Base-by-base conservation (phyloP, 1,140 invertebrate species). In the Diabrotica virgifera region DNA sequence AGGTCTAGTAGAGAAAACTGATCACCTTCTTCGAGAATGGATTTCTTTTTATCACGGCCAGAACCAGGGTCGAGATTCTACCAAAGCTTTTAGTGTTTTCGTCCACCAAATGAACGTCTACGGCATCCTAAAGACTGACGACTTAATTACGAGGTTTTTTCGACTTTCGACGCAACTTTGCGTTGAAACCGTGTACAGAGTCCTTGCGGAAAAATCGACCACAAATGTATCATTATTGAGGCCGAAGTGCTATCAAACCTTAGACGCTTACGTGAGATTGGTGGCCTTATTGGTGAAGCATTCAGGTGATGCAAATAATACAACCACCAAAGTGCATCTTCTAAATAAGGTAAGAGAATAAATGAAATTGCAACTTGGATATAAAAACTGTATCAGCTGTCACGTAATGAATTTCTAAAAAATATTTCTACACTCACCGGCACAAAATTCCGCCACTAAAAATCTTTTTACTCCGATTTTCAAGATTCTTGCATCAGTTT, bases 271-370 rank as follows among this genome's bases (percentile, higher is more conserved):
- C 79, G 95, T 97, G 0, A 88, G 95, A 59, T 85, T 99, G 0
- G 95, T 99, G 37, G 92, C 96, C 0, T 82, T 99, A 11, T 83
- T 99, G 5, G 94, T 99, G n/a, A 98, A 98, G 76, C 96, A 98
- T 77, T 93, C 91, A 0, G 91, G 93, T 2, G 95, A 98, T 70
- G 85, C 86, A 4, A 88, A 86, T 7, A 97, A 95, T 78, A 93
- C 90, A 0, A 90, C 90, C 0, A 96, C 96, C 0, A 99, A 99
- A 82, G 91, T 99, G 9, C 98, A 98, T 81, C 81, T 99, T 8
- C 81, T 99, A 0, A 99, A 98, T 76, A 99, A 99, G 83, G 60
- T 62, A 12, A 57, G 40, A 10, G 40, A 24, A 24, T 24, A 1
- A 24, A 24, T 24, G 4, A 24, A 24, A 24, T 24, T 24, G 24